phyloP scores from a whole-genome alignment of 2,888 invertebrate genomes.

The Chrysolina haemoptera region DNA sequence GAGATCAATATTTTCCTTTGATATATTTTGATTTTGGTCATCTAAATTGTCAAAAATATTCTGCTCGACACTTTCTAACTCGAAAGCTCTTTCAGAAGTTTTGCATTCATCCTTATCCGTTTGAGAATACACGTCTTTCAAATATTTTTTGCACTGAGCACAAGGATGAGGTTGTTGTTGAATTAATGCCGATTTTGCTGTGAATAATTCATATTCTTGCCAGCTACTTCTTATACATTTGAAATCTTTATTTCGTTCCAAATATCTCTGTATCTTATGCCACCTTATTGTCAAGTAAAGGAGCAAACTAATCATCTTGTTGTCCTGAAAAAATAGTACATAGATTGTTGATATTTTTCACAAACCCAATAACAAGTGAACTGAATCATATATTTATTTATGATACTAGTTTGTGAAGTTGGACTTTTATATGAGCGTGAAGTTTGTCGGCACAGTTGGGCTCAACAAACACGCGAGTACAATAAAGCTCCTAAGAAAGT shows the following conservation, averaged over 20 bases:
- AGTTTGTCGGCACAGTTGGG: too few species aligned
- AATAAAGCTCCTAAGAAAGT: too few species aligned
- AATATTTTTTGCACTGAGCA: constrained; percentile 26
- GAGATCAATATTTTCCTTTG: background rate
- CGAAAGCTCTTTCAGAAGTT: background rate
- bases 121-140: constrained; percentile 47
- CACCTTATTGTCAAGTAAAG: constrained; percentile 50
- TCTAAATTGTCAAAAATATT: background rate
- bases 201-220: background rate
- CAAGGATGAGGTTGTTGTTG: background rate
- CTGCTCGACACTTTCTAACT: background rate
- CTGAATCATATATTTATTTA: too few species aligned
- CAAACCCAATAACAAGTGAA: background rate
- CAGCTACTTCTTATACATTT: background rate
- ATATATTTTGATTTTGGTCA: constrained; percentile 6
- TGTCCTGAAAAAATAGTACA: constrained; percentile 44
- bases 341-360: background rate
- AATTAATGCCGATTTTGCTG: background rate
- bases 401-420: too few species aligned
- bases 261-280: constrained; percentile 46
- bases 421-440: too few species aligned
- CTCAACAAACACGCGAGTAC: too few species aligned
- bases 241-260: constrained; percentile 17
- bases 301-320: constrained; percentile 45
- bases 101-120: constrained; percentile 39